These are phyloP conservation scores for Cancer borealis DNA, from an alignment of 2,888 invertebrate genomes.

Conservation along the genomic window DNA sequence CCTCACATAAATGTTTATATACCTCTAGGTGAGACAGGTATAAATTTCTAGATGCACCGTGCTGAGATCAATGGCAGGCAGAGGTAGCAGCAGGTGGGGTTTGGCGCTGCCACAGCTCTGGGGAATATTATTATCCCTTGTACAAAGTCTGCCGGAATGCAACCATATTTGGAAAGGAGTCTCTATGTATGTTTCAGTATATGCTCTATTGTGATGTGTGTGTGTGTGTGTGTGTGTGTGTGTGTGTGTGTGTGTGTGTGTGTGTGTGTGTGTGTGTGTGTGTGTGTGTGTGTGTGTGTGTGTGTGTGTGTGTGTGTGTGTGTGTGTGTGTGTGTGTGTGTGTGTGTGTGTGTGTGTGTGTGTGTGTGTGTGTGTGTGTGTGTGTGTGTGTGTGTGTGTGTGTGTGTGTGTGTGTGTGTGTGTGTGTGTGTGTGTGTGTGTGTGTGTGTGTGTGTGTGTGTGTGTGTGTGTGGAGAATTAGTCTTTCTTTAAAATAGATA, in stretches of 20 bases:
- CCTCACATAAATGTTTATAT: background rate
- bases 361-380: slow-evolving; percentile 1
- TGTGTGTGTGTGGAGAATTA: no score
- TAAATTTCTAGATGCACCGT: background rate
- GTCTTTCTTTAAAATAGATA: no score
- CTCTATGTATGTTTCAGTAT: background rate
- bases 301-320: background rate
- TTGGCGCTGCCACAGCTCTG: background rate
- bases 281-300: background rate
- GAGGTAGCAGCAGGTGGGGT: background rate
- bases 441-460: background rate
- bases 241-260: slow-evolving; percentile 1
- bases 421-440: background rate
- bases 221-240: background rate
- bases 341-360: background rate
- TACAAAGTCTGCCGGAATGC: slow-evolving; percentile 27
- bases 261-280: background rate
- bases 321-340: background rate
- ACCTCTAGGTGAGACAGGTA: background rate
- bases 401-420: background rate
- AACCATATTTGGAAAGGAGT: background rate
- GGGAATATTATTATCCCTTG: slow-evolving; percentile 16
- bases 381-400: background rate
- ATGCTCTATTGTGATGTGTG: background rate
- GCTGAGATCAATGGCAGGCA: background rate